A percentile compares a stretch with the other conserved stretches of the same genome.
Evolutionary conservation across 2,113 vertebrate genomes (phyloP).

Genomic region (Crotalus helleri): DNA sequence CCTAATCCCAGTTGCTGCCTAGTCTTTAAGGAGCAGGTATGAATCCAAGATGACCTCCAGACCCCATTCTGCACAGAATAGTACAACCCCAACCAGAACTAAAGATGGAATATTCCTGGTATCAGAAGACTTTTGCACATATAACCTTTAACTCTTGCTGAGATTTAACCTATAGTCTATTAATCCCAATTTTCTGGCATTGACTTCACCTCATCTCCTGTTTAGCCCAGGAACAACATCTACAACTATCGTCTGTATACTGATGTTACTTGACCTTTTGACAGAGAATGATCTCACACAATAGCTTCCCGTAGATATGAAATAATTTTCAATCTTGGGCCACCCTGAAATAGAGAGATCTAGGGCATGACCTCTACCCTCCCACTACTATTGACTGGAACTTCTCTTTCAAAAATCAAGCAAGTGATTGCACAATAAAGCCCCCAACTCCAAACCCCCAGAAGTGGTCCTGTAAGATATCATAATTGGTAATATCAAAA

Average conservation of each 20-base stretch:
- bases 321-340: neutral
- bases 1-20: neutral
- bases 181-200: neutral
- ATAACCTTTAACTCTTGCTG: neutral
- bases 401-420: neutral
- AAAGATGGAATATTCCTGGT: no score
- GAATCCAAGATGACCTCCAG: neutral
- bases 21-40: neutral
- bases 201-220: neutral
- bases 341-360: neutral
- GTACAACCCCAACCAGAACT: neutral
- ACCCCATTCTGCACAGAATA: no score
- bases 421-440: neutral
- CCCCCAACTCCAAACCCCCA: neutral
- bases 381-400: neutral
- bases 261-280: neutral
- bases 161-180: neutral
- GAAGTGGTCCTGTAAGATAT: neutral
- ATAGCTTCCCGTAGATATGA: neutral
- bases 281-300: neutral
- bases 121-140: neutral
- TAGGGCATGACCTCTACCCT: neutral
- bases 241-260: neutral
- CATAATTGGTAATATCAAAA: neutral
- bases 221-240: neutral